phyloP scores from a whole-genome alignment of 2,113 vertebrate genomes.

The Tragelaphus buxtoni region DNA sequence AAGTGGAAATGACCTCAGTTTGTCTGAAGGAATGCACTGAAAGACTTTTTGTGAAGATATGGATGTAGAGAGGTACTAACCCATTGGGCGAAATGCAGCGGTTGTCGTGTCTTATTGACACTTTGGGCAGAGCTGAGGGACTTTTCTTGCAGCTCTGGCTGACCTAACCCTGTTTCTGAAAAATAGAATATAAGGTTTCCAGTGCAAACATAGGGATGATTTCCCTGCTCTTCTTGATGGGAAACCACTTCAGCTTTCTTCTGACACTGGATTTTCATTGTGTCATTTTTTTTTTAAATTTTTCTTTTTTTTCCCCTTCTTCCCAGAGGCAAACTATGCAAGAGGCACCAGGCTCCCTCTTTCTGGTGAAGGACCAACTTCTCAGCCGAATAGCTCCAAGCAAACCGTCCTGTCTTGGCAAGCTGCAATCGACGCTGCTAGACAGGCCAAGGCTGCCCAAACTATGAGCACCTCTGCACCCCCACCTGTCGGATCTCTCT shows the following conservation, averaged over 20 bases:
- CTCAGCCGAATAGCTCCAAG: constrained; percentile 89
- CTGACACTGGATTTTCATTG: not conserved
- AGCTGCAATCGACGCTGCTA: constrained; percentile 96
- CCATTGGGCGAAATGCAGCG: not conserved
- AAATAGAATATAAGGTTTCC: not conserved
- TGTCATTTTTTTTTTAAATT: not conserved
- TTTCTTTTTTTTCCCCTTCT: constrained; percentile 40
- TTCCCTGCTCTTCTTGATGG: not conserved
- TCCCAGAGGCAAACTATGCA: constrained; percentile 97
- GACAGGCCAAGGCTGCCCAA: constrained; percentile 93
- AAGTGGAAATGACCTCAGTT: not conserved
- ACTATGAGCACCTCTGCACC: constrained; percentile 94
- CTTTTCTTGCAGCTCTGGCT: not conserved
- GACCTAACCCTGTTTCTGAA: not conserved
- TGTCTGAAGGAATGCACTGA: not conserved
- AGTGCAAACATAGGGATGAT: not conserved
- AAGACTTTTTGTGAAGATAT: not conserved
- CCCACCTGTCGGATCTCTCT: constrained; percentile 93
- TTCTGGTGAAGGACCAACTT: constrained; percentile 93
- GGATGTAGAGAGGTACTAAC: not conserved
- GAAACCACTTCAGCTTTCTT: not conserved
- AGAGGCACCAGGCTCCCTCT: constrained; percentile 91
- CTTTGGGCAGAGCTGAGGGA: not conserved
- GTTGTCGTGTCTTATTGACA: not conserved
- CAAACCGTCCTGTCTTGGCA: constrained; percentile 93